Base-by-base conservation (phyloP, 2,797 vertebrate genomes). In the Pangasius mekongensis region DNA sequence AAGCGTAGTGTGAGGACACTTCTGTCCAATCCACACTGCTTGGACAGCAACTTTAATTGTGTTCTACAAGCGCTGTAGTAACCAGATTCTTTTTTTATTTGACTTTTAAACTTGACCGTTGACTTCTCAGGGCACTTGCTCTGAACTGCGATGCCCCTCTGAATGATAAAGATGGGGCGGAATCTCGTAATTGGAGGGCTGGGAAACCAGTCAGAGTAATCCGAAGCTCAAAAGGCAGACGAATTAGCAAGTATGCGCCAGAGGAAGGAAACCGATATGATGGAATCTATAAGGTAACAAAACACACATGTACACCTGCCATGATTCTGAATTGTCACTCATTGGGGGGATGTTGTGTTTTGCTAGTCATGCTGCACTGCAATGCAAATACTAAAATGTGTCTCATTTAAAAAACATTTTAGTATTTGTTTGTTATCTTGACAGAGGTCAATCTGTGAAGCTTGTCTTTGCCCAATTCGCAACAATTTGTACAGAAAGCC, bases 261-360 rank as follows among this genome's bases (percentile, higher is more conserved):
- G 98, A 99, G 93, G 99, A 99, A 94, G 99, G 99, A 92, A 99
- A 99, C 95, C 97, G 99, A 95, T 99, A 99, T 0, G 99, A 99
- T 92, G 99, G 99, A 78, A 99, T 99, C 95, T 99, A 99, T 94
- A 99, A 99, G 98, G 98, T 99, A 87, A 16, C 33, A 69, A 73
- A 36, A 93, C 64, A 30, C 62, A 22, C 5, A 18, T 39, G 24
- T 30, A 85, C 39, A 77, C 30, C 24, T 83, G 60, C 14, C 36
- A 16, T 47, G 24, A 64, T 64, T 64, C 58, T 60, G 36, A 43
- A 5, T 43, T 82, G 2, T 78, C 76, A 78, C 47, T 78, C 49
- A 27, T 43, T 76, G 39, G 36, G 24, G 49, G 49, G 24, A 1
- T 18, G 14, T 67, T 14, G 20, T 3, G 30, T 47, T 49, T 30